Conservation (phyloP, 2,797 vertebrate genomes). For the Neostethus bicornis region DNA sequence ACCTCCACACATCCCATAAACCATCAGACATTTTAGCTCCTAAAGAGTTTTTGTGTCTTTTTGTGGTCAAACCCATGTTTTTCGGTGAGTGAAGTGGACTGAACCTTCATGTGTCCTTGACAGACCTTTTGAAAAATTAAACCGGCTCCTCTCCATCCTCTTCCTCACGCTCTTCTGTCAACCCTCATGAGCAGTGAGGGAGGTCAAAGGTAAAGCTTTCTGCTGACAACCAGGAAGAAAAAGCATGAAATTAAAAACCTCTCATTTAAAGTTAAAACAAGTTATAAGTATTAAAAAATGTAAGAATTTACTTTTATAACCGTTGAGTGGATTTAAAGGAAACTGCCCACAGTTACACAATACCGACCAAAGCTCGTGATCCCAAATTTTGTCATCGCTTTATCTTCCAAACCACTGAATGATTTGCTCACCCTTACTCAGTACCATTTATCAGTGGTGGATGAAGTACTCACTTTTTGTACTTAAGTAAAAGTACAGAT, state of each 20-base stretch:
- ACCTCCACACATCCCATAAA: slow-evolving; percentile 6
- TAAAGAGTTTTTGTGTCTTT: slow-evolving; percentile 5
- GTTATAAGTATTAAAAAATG: no score
- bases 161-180: slow-evolving; percentile 20
- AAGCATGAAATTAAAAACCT: slow-evolving; percentile 4
- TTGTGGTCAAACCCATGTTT: slow-evolving; percentile 31
- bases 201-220: slow-evolving; percentile 55
- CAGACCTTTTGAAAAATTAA: slow-evolving; percentile 74
- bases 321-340: no score
- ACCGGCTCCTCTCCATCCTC: slow-evolving; percentile 6
- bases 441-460: no score
- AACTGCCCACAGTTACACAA: no score
- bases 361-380: no score
- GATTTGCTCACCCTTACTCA: no score
- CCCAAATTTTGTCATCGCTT: no score
- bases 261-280: no score
- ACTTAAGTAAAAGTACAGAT: no score
- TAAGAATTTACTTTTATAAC: no score
- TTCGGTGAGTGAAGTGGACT: slow-evolving; percentile 49
- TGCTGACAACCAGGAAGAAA: slow-evolving; percentile 12
- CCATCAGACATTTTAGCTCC: background rate
- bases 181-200: slow-evolving; percentile 28
- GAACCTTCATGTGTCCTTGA: slow-evolving; percentile 61
- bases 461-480: no score
- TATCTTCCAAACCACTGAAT: no score